Conservation (phyloP, 1,140 invertebrate genomes). For the Danaus melanippus region DNA sequence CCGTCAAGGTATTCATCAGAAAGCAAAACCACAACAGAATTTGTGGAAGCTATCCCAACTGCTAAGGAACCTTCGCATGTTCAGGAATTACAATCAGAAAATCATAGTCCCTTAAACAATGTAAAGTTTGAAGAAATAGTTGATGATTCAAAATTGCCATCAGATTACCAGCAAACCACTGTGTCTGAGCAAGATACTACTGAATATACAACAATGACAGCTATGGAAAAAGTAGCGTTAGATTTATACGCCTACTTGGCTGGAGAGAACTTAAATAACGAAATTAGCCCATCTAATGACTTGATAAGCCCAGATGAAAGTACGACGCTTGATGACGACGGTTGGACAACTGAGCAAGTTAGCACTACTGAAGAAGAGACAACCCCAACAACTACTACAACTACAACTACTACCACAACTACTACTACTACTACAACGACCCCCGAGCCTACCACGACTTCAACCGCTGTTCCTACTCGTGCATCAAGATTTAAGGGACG, state of each 20-base stretch:
- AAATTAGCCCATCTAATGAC: constrained; percentile 69
- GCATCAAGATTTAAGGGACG: constrained; percentile 58
- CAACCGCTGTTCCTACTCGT: constrained; percentile 44
- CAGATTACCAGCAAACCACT: constrained; percentile 58
- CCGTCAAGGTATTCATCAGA: constrained; percentile 58
- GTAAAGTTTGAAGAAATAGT: constrained; percentile 51
- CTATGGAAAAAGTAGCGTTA: constrained; percentile 85
- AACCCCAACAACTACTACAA: constrained; percentile 74
- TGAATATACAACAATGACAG: constrained; percentile 75
- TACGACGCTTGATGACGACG: constrained; percentile 48
- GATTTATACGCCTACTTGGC: constrained; percentile 85
- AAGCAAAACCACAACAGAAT: constrained; percentile 50
- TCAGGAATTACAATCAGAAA: constrained; percentile 47
- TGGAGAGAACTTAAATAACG: constrained; percentile 81
- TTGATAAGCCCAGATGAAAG: constrained; percentile 58
- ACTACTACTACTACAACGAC: constrained; percentile 52
- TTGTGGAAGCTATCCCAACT: constrained; percentile 26
- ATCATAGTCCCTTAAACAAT: constrained; percentile 36
- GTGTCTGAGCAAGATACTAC: constrained; percentile 74
- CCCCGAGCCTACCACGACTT: constrained; percentile 35
- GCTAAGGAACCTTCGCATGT: constrained; percentile 30
- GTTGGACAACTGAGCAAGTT: constrained; percentile 54
- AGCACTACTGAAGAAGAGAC: constrained; percentile 74
- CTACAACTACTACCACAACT: constrained; percentile 73
- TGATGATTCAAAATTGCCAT: constrained; percentile 52